Evolutionary conservation across 2,888 invertebrate species (phyloP).

Genomic region (Agrochola lota): DNA sequence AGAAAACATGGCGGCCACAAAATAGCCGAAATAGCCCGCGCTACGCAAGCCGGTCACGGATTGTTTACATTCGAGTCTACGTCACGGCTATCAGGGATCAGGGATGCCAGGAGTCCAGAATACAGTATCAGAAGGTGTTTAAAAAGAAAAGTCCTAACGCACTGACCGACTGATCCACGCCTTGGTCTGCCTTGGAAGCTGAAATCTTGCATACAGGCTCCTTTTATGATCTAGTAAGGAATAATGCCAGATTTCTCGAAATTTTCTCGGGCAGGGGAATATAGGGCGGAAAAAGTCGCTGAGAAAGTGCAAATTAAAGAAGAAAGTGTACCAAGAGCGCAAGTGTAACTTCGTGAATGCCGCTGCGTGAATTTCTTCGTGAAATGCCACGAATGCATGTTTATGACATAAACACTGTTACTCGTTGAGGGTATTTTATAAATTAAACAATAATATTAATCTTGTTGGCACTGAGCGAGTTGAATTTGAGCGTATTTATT

Average conservation of each 20-base stretch:
- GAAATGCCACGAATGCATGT: background rate
- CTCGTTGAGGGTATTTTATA: background rate
- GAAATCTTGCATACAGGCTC: background rate
- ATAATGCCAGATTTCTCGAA: background rate
- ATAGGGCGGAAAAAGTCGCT: background rate
- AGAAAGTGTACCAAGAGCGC: background rate
- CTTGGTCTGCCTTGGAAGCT: background rate
- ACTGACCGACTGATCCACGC: background rate
- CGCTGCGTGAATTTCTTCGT: background rate
- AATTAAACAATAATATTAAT: background rate
- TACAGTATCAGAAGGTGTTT: background rate
- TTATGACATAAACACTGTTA: background rate
- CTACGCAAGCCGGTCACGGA: slow-evolving; percentile 71
- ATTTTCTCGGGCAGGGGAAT: background rate
- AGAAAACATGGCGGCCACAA: slow-evolving; percentile 47
- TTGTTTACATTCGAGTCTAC: slow-evolving; percentile 72
- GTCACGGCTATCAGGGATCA: slow-evolving; percentile 51
- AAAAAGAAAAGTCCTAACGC: background rate
- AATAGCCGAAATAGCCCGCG: slow-evolving; percentile 67
- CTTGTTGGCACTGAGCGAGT: background rate
- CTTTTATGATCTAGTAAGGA: background rate
- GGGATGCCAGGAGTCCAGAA: slow-evolving; percentile 28
- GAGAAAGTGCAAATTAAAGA: background rate
- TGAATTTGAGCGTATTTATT: too few relatives aligned
- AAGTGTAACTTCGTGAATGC: background rate